Percentiles rank a stretch among this genome's conserved stretches.
Conservation (phyloP, 2,797 vertebrate genomes). For the Eurystomus glaucurus region DNA sequence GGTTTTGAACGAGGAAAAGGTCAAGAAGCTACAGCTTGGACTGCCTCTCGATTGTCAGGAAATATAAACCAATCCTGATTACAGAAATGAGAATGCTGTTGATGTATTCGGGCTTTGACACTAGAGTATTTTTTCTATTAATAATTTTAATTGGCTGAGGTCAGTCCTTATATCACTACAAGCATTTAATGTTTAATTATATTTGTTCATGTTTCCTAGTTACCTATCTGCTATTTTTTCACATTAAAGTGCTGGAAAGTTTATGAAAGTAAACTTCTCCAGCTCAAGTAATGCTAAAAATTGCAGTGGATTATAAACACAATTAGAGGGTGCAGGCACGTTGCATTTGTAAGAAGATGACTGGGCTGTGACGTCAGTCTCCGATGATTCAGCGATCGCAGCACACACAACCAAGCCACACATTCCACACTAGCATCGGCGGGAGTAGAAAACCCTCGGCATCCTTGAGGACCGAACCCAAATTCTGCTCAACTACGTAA, state of each 20-base stretch:
- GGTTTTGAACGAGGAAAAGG: conserved; percentile 62
- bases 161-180: conserved; percentile 72
- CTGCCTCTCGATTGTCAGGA: conserved; percentile 71
- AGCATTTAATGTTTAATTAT: conserved; percentile 79
- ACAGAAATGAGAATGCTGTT: conserved; percentile 69
- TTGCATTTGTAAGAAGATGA: neutral
- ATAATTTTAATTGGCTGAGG: conserved; percentile 84
- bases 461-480: neutral
- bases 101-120: conserved; percentile 64
- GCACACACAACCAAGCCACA: neutral
- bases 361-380: neutral
- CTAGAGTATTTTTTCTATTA: conserved; percentile 77
- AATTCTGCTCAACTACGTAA: neutral
- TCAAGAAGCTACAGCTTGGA: conserved; percentile 63
- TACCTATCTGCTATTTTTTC: conserved; percentile 69
- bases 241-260: conserved; percentile 26
- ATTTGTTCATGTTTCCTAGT: conserved; percentile 77
- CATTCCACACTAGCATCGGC: neutral
- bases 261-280: conserved; percentile 55
- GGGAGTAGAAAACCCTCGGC: neutral
- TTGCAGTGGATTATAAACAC: conserved; percentile 3
- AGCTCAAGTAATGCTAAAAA: conserved; percentile 20
- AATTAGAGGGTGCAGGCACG: neutral
- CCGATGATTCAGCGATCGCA: neutral
- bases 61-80: conserved; percentile 78